phyloP scores from a whole-genome alignment of 2,888 invertebrate genomes.

The Blastobasis lacticolella region DNA sequence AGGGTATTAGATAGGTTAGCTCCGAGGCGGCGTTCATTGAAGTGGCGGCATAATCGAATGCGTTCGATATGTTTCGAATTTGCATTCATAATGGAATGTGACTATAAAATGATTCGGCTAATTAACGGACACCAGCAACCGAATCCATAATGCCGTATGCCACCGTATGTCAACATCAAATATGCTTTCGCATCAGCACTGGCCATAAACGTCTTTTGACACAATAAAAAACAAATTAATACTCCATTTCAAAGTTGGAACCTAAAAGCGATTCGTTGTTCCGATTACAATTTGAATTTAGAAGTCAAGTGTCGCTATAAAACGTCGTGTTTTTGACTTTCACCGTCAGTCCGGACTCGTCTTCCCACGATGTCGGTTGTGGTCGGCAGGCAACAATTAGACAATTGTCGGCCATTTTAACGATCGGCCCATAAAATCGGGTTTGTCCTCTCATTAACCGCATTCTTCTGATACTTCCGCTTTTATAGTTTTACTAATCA shows the following conservation, averaged over 20 bases:
- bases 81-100: too few relatives aligned
- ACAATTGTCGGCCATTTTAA: slow-evolving; percentile 72
- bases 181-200: slow-evolving; percentile 6
- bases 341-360: slow-evolving; percentile 53
- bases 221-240: slow-evolving; percentile 51
- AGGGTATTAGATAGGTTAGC: slow-evolving; percentile 6
- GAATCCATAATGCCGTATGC: slow-evolving; percentile 5
- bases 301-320: slow-evolving; percentile 57
- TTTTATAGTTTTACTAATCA: slow-evolving; percentile 75
- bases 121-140: slow-evolving; percentile 3
- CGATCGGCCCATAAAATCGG: slow-evolving; percentile 68
- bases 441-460: slow-evolving; percentile 70
- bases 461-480: slow-evolving; percentile 73
- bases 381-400: slow-evolving; percentile 65
- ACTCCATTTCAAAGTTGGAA: slow-evolving; percentile 37
- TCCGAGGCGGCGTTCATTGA: too few relatives aligned
- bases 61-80: too few relatives aligned
- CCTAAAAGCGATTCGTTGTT: slow-evolving; percentile 64
- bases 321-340: slow-evolving; percentile 54
- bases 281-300: slow-evolving; percentile 52
- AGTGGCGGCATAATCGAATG: too few relatives aligned
- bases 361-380: slow-evolving; percentile 67
- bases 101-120: not conserved
- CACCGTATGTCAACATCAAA: slow-evolving; percentile 5
- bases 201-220: slow-evolving; percentile 23